phyloP scores from a whole-genome alignment of 2,888 invertebrate species.

The Lithophane leautieri region DNA sequence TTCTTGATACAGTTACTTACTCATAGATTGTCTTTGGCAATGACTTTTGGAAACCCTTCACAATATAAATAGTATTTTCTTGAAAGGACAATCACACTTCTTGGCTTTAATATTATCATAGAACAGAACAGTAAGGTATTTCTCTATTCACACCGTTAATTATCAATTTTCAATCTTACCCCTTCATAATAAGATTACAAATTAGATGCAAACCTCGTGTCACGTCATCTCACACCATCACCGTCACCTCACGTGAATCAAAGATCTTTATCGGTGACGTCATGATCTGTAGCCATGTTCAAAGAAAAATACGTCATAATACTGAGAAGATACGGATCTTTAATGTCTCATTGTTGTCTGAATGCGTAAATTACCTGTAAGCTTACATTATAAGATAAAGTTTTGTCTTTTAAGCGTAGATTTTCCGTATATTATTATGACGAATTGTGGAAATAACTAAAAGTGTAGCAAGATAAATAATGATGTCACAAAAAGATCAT shows the following conservation, averaged over 20 bases:
- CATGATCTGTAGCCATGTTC: constrained; percentile 13
- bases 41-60: constrained; percentile 13
- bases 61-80: not conserved
- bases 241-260: no score
- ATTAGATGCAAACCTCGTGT: not conserved
- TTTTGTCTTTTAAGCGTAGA: not conserved
- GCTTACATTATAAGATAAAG: constrained; percentile 31
- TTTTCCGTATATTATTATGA: constrained; percentile 13
- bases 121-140: not conserved
- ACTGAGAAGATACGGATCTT: constrained; percentile 23
- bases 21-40: constrained; percentile 14
- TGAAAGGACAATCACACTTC: constrained; percentile 28
- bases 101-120: not conserved
- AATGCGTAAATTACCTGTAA: constrained; percentile 11
- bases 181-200: constrained; percentile 14
- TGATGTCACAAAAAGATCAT: not conserved
- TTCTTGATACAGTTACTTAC: constrained; percentile 23
- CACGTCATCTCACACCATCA: constrained; percentile 2
- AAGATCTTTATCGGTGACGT: constrained; percentile 33
- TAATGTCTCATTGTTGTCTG: constrained; percentile 49
- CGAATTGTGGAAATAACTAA: not conserved
- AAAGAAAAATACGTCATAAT: constrained; percentile 50
- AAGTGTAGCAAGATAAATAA: not conserved
- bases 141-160: not conserved
- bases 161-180: constrained; percentile 11